Base-by-base conservation (phyloP, 2,888 invertebrate genomes). In the Drosophila mulleri region DNA sequence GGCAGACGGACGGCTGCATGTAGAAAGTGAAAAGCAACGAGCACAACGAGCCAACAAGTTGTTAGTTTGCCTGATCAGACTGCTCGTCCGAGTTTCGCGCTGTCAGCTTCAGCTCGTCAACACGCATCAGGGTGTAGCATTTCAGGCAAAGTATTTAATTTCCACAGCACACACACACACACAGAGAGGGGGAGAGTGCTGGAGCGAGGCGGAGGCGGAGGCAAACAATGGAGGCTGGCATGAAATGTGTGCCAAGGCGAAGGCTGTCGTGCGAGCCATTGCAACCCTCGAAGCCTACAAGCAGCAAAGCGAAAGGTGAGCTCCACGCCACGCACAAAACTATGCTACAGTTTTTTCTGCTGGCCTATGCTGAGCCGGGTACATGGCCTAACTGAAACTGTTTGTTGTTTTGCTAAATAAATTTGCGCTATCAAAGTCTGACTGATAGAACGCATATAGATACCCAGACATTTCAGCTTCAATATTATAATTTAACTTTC, bases 141-240 rank as follows among this genome's bases (percentile, higher is more conserved):
- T 87, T 82, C 87, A 85, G 71, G 81, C 80, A 87, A 89, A 89
- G 90, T 89, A 89, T 87, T 89, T 89, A 87, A 87, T 87, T 88
- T 88, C 79, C 79, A 78, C 67, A 70, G 71, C 85, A 71, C 23
- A 45, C 23, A 47, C 23, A 20, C 1, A 18, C 16, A 26, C 2
- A 29, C 9, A 29, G 12, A 14, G 23, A 32, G 26, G 26, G 26
- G 8, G 29, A 7, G 29, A 29, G 29, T 29, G 8, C 8, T 29
- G 29, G 29, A 29, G 29, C 1, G 18, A 29, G n/a, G n/a, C n/a
- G n/a, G n/a, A n/a, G 11, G 26, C 60, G 41, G 44, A 18, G 37
- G 64, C 70, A 56, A 69, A 67, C 78, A 74, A 69, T 75, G 64
- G 71, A 1, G 14, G 39, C 41, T 32, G 54, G 45, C 84, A 65